phyloP scores from a whole-genome alignment of 1,140 invertebrate species.

The Theocolax elegans region DNA sequence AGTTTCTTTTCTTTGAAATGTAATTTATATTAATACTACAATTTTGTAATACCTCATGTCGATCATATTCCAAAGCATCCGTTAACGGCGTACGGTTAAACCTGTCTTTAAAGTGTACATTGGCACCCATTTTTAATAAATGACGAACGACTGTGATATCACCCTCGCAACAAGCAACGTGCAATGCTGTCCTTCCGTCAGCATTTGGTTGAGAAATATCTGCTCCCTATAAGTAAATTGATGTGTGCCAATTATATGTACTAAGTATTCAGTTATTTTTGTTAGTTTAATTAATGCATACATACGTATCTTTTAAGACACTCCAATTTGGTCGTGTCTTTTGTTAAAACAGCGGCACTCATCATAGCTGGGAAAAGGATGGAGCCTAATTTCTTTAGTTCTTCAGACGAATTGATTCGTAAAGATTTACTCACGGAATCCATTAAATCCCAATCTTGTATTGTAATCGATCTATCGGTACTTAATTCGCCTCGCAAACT shows the following conservation, averaged over 20 bases:
- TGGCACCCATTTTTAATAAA: slow-evolving; percentile 83
- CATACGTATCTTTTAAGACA: slow-evolving; percentile 67
- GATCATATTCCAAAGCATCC: slow-evolving; percentile 73
- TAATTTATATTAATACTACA: too few species aligned
- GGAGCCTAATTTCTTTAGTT: slow-evolving; percentile 76
- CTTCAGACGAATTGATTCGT: slow-evolving; percentile 75
- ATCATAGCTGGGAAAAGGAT: slow-evolving; percentile 84
- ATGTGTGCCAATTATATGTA: neutral
- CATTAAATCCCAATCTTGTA: slow-evolving; percentile 74
- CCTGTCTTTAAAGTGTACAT: slow-evolving; percentile 82
- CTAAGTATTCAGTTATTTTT: too few species aligned
- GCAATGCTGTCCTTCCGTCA: slow-evolving; percentile 83
- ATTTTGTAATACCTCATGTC: slow-evolving; percentile 73
- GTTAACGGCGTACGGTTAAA: slow-evolving; percentile 72
- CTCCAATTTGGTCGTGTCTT: slow-evolving; percentile 71
- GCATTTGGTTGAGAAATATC: slow-evolving; percentile 82
- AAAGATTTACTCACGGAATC: slow-evolving; percentile 76
- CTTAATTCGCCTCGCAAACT: slow-evolving; percentile 81
- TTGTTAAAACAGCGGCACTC: slow-evolving; percentile 77
- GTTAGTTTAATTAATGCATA: neutral
- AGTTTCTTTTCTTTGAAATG: too few species aligned
- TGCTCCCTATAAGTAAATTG: slow-evolving; percentile 69
- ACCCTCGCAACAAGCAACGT: slow-evolving; percentile 82
- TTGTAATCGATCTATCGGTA: slow-evolving; percentile 47
- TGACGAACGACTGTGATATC: slow-evolving; percentile 77